Conservation (phyloP, 2,888 invertebrate genomes). For the Neria commutata region DNA sequence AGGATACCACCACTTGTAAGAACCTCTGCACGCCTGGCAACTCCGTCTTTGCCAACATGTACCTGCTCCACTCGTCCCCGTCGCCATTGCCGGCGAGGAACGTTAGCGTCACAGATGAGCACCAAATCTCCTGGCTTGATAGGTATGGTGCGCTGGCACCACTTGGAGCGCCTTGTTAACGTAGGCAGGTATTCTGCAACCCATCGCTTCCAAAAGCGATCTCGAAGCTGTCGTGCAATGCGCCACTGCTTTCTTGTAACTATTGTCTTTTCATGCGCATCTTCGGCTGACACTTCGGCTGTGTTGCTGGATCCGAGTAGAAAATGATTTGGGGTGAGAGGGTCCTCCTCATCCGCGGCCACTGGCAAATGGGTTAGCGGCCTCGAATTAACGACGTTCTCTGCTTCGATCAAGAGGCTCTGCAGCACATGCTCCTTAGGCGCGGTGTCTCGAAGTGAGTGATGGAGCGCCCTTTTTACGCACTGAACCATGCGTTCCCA, state of each 20-base stretch:
- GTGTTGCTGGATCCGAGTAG: background rate
- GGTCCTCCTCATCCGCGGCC: background rate
- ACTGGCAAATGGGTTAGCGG: background rate
- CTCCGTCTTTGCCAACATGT: background rate
- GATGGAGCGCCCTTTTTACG: background rate
- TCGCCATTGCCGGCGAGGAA: conserved; percentile 29
- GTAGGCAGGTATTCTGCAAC: conserved; percentile 15
- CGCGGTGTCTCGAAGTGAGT: background rate
- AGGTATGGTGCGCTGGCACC: conserved; percentile 5
- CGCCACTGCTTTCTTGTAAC: conserved; percentile 15
- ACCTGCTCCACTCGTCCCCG: conserved; percentile 13
- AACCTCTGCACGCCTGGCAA: background rate
- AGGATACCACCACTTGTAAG: background rate
- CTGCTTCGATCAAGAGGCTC: background rate
- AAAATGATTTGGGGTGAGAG: background rate
- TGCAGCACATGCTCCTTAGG: background rate
- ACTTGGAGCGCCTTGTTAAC: conserved; percentile 15
- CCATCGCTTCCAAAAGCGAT: conserved; percentile 24
- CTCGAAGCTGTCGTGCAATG: conserved; percentile 13
- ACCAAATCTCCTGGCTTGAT: conserved; percentile 15
- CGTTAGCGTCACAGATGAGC: conserved; percentile 27
- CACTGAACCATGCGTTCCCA: background rate
- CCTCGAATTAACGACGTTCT: background rate
- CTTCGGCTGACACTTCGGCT: background rate
- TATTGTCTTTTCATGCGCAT: background rate